Conservation (phyloP, 2,113 vertebrate genomes). For the Danio rerio region GRCz12tu NC_133190.1:23566001-23566500, state of each 20-base stretch:
- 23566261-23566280: constrained; percentile 70
- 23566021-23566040: constrained; percentile 54
- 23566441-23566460: no score
- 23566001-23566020: constrained; percentile 68
- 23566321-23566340: constrained; percentile 57
- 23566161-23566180: constrained; percentile 74
- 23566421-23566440: no score
- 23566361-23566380: no score
- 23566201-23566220: background rate
- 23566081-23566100: constrained; percentile 67
- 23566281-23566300: constrained; percentile 55
- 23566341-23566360: background rate
- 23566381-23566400: no score
- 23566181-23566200: constrained; percentile 58
- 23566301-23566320: constrained; percentile 75
- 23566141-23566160: background rate
- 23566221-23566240: constrained; percentile 63
- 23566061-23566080: constrained; percentile 68
- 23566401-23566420: no score
- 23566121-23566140: background rate
- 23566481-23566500: no score
- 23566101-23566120: background rate
- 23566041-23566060: constrained; percentile 41
- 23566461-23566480: no score
- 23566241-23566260: constrained; percentile 69